phyloP scores from a whole-genome alignment of 2,113 vertebrate genomes.

The Toxostoma redivivum region DNA sequence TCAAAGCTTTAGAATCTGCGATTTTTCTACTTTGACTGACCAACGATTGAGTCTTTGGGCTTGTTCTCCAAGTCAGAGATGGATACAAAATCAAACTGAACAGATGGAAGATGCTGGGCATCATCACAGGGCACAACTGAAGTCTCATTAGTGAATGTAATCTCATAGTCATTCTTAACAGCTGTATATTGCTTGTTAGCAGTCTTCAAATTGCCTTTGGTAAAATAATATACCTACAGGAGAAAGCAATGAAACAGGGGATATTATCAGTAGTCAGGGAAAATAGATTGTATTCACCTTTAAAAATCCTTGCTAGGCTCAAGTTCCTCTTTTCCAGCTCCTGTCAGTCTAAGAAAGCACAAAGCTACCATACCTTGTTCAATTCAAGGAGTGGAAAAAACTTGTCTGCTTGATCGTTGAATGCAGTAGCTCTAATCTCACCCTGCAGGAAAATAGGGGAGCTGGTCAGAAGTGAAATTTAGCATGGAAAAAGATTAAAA shows the following conservation, averaged over 20 bases:
- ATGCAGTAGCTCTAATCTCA: slow-evolving; percentile 93
- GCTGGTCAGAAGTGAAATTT: neutral
- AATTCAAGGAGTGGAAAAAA: slow-evolving; percentile 88
- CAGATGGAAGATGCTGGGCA: slow-evolving; percentile 82
- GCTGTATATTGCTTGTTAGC: slow-evolving; percentile 97
- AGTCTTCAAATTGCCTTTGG: slow-evolving; percentile 90
- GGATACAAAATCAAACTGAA: slow-evolving; percentile 89
- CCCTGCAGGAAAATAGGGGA: slow-evolving; percentile 75
- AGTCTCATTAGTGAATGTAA: slow-evolving; percentile 91
- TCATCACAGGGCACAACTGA: slow-evolving; percentile 90
- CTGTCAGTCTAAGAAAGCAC: neutral
- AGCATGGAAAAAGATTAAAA: neutral
- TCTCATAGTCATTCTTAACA: slow-evolving; percentile 98
- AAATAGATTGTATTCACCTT: neutral
- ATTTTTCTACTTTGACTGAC: slow-evolving; percentile 69
- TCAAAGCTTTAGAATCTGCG: neutral
- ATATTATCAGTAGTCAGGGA: neutral
- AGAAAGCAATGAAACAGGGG: slow-evolving; percentile 11
- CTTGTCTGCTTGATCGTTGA: slow-evolving; percentile 96
- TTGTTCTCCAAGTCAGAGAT: slow-evolving; percentile 85
- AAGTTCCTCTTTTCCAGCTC: neutral
- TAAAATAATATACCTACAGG: slow-evolving; percentile 92
- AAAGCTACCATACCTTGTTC: slow-evolving; percentile 84
- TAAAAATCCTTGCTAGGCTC: slow-evolving; percentile 1
- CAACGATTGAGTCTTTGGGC: slow-evolving; percentile 86